A percentile compares a stretch with the other conserved stretches of the same genome.
phyloP scores from a whole-genome alignment of 2,113 vertebrate species.

The Patagioenas fasciata region DNA sequence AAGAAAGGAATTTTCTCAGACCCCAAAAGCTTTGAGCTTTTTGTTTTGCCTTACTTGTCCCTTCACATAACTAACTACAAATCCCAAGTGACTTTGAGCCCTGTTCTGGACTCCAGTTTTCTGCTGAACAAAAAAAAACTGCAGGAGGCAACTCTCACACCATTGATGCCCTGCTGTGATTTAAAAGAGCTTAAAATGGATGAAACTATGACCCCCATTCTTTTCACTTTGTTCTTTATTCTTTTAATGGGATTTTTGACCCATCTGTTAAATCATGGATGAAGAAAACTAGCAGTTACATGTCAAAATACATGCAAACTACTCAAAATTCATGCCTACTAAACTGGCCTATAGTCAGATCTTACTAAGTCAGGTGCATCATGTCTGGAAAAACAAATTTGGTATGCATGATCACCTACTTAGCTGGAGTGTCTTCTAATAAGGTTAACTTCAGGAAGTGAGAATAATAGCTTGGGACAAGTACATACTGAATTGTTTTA shows the following conservation, averaged over 20 bases:
- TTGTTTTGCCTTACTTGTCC: not conserved
- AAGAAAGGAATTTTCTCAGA: not conserved
- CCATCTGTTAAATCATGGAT: conserved; percentile 38
- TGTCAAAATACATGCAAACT: conserved; percentile 46
- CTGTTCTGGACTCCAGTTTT: not conserved
- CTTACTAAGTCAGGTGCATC: conserved; percentile 13
- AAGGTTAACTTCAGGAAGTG: conserved; percentile 16
- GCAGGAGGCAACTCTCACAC: not conserved
- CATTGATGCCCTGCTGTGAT: not conserved
- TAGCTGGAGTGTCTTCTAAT: conserved; percentile 23
- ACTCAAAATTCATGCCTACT: conserved; percentile 45
- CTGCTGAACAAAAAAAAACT: not conserved
- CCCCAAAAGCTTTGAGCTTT: not conserved
- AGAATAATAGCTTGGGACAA: conserved; percentile 41
- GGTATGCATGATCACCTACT: conserved; percentile 44
- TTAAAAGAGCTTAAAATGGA: conserved; percentile 10
- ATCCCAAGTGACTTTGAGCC: not conserved
- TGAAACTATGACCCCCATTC: not conserved
- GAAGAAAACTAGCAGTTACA: conserved; percentile 41
- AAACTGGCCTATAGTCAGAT: conserved; percentile 27
- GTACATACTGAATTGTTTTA: not conserved
- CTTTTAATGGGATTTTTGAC: conserved; percentile 31
- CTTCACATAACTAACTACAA: not conserved
- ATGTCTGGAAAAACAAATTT: conserved; percentile 25
- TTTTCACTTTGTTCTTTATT: not conserved